Evolutionary conservation across 1,140 invertebrate genomes (phyloP), one percentile per base, ranked within the genome.

Genomic region (Coelopa frigida): DNA sequence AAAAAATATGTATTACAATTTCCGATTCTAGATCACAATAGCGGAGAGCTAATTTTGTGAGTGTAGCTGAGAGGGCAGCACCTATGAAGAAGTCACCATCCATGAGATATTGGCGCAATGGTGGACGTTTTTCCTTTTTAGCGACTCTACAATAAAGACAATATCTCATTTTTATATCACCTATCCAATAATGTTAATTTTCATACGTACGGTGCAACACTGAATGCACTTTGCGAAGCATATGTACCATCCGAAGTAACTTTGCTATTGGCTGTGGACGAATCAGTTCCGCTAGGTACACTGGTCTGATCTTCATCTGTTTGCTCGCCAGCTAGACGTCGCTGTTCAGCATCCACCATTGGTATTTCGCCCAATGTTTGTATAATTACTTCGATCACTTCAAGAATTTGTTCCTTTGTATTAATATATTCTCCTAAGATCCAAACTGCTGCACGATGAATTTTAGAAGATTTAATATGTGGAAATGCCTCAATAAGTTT

Each of bases 181-280:
- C n/a, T 23, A 8, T 10, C 14, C 22, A 18, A 27, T 31, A 3
- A 20, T 50, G 8, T 8, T 15, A 10, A 10, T 37, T 37, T 41
- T 41, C 23, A 26, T 46, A 74, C 79, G 73, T 65, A 83, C 78
- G 77, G 73, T 5, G 81, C 72, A 49, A 90, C 75, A 62, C 86
- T 95, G 68, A 99, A 96, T 39, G 92, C 94, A 55, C 92, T 97
- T 70, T 99, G 96, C 4, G 93, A 89, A 23, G 94, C 96, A 70
- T 99, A 99, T 4, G 96, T 98, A 33, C 97, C 97, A 77, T 99
- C 96, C 21, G 92, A 94, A 27, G 93, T 96, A n/a, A 97, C 90
- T 24, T 67, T 65, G 23, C 52, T 64, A 42, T 45, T 57, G 38
- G 62, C 53, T 49, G 49, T 29, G 35, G 31, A 14, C 10, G 41